Percentiles rank a stretch among this genome's conserved stretches.
Evolutionary conservation across 2,888 invertebrate species (phyloP).

Genomic region (Athalia cordata): DNA sequence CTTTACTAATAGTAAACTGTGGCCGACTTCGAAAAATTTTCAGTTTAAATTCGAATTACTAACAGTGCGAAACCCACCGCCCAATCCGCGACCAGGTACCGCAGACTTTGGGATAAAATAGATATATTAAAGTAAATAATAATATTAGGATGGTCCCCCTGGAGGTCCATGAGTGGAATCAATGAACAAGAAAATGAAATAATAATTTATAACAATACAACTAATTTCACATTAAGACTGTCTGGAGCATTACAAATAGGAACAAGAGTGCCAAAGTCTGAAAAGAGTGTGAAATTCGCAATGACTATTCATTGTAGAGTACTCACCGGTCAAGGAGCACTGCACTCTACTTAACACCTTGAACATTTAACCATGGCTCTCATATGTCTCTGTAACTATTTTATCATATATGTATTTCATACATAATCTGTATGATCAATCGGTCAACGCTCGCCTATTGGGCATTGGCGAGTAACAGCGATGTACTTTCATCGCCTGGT

Average conservation of each 20-base stretch:
- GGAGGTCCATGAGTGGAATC: background rate
- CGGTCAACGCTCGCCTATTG: background rate
- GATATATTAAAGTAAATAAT: background rate
- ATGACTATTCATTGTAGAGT: background rate
- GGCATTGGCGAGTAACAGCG: constrained; percentile 13
- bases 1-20: background rate
- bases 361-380: background rate
- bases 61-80: constrained; percentile 7
- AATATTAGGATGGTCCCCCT: background rate
- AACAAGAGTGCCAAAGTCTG: constrained; percentile 30
- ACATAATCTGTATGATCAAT: background rate
- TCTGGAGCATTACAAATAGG: background rate
- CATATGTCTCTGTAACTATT: background rate
- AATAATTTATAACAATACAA: constrained; percentile 20
- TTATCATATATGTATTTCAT: constrained; percentile 7
- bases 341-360: background rate
- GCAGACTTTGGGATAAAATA: background rate
- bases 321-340: background rate
- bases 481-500: background rate
- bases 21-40: background rate
- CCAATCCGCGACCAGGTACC: background rate
- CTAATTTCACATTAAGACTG: background rate
- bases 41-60: background rate
- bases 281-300: background rate
- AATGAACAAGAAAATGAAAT: constrained; percentile 16